Conservation (phyloP, 2,888 invertebrate species). For the Terebella lapidaria region DNA sequence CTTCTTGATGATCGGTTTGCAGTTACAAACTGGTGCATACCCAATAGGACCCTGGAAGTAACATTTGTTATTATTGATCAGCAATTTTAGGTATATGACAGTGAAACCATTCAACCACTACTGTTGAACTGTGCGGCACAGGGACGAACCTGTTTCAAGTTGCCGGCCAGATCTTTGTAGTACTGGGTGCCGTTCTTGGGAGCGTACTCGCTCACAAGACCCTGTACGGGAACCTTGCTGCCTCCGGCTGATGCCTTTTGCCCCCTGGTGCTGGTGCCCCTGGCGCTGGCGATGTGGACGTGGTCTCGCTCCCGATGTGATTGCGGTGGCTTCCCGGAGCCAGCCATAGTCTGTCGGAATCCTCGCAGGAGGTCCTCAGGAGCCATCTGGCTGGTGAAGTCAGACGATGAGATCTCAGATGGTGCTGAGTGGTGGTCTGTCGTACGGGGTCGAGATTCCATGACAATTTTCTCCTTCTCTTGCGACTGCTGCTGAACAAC, state of each 20-base stretch:
- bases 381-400: neutral
- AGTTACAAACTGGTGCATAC: constrained; percentile 68
- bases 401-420: constrained; percentile 17
- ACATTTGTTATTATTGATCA: no score
- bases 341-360: neutral
- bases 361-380: neutral
- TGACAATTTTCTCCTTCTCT: neutral
- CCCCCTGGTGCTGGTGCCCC: constrained; percentile 8
- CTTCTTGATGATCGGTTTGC: constrained; percentile 84
- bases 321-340: no score
- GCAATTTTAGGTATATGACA: no score
- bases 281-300: neutral
- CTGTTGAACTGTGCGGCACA: no score
- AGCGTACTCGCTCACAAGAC: constrained; percentile 47
- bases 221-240: constrained; percentile 16
- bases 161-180: constrained; percentile 88
- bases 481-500: no score
- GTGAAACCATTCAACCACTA: no score
- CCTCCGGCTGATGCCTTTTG: neutral
- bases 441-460: neutral
- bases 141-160: constrained; percentile 77
- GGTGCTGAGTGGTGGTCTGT: constrained; percentile 4
- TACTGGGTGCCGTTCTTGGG: constrained; percentile 75
- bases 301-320: neutral
- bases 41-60: constrained; percentile 82